phyloP scores from a whole-genome alignment of 53 echinoderm and acorn worm genomes.

The Apostichopus leukothele region DNA sequence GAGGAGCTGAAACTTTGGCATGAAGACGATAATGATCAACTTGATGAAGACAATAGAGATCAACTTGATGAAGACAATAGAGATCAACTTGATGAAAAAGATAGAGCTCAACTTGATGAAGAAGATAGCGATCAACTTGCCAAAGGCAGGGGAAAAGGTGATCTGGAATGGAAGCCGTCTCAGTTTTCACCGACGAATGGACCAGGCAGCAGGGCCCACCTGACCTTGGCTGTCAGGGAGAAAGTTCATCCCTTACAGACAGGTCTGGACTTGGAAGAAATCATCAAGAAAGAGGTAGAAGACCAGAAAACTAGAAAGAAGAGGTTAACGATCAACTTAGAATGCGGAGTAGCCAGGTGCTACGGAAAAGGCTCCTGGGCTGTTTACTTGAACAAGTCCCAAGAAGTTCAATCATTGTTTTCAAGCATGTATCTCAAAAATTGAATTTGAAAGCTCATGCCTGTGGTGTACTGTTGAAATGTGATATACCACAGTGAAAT shows the following conservation, averaged over 20 bases:
- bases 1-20: constrained; percentile 69
- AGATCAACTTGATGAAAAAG: neutral
- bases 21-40: neutral
- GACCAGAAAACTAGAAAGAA: constrained; percentile 12
- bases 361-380: constrained; percentile 82
- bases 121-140: neutral
- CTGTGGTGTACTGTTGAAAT: no score
- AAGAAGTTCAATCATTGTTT: constrained; percentile 54
- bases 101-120: neutral
- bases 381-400: constrained; percentile 66
- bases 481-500: no score
- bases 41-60: neutral
- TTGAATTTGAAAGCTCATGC: no score
- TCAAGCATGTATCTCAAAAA: constrained; percentile 58
- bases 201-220: constrained; percentile 78
- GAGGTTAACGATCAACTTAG: constrained; percentile 32
- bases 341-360: constrained; percentile 54
- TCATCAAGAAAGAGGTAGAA: constrained; percentile 70
- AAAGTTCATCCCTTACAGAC: constrained; percentile 72
- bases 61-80: neutral
- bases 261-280: constrained; percentile 66
- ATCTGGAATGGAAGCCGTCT: constrained; percentile 51
- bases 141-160: neutral
- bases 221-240: constrained; percentile 59
- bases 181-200: constrained; percentile 82